A percentile compares a stretch with the other conserved stretches of the same genome.
phyloP scores from a whole-genome alignment of 2,888 invertebrate genomes.

The Imbricaverruca yamaguchii region DNA sequence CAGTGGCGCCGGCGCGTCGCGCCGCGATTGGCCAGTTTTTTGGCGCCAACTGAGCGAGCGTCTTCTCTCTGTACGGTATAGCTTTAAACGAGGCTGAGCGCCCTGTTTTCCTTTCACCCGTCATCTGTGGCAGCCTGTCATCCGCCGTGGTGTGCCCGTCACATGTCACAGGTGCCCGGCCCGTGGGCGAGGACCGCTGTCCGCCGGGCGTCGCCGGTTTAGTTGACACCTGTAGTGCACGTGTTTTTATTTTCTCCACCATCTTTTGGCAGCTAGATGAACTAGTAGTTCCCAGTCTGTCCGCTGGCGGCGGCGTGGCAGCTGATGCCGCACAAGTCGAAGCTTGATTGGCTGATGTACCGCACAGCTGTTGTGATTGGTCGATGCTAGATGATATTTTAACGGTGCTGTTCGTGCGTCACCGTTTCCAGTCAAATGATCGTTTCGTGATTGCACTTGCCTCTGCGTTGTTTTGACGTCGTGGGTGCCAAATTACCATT shows the following conservation, averaged over 20 bases:
- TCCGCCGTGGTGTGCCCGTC: background rate
- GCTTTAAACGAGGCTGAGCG: slow-evolving; percentile 10
- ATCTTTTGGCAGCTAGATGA: slow-evolving; percentile 9
- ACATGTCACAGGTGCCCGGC: no score
- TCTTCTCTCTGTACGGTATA: background rate
- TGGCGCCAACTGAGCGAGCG: background rate
- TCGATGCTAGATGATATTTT: background rate
- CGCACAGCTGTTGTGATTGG: background rate
- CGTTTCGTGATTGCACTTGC: background rate
- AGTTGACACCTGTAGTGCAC: background rate
- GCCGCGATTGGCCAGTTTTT: background rate
- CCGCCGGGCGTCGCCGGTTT: background rate
- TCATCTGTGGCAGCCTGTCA: background rate
- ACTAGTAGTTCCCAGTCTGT: background rate
- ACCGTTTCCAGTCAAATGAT: background rate
- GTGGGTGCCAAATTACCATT: no score
- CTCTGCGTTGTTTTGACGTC: no score
- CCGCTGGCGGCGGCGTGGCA: background rate
- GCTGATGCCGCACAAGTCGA: background rate
- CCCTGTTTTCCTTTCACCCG: background rate
- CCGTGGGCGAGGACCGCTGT: no score
- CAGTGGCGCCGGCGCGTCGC: background rate
- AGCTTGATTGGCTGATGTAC: background rate
- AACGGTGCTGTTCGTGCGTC: background rate
- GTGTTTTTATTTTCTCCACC: background rate